Conservation (phyloP, 2,797 vertebrate genomes). For the Thripadectes ignobilis region DNA sequence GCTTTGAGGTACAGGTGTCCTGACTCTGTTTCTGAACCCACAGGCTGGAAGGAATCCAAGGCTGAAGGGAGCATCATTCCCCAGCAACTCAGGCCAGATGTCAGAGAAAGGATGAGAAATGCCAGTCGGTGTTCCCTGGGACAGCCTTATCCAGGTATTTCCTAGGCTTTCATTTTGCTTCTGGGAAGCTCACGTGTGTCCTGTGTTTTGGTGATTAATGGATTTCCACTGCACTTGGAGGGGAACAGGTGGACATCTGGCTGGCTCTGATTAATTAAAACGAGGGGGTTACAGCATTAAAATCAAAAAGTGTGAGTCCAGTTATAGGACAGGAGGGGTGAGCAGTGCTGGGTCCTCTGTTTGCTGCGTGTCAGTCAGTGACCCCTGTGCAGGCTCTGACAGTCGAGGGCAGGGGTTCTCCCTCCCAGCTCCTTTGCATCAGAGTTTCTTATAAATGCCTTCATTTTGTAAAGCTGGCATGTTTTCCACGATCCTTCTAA, state of each 20-base stretch:
- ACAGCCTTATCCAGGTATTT: not conserved
- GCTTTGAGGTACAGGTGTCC: conserved; percentile 45
- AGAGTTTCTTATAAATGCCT: not conserved
- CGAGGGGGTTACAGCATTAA: not conserved
- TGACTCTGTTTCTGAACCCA: not conserved
- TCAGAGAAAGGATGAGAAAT: not conserved
- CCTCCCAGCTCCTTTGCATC: not conserved
- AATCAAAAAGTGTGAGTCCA: not conserved
- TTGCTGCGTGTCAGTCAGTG: not conserved
- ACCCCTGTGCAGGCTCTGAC: not conserved
- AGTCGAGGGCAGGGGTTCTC: not conserved
- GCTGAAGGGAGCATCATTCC: not conserved
- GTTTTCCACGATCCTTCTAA: not conserved
- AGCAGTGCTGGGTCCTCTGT: not conserved
- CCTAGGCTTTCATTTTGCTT: not conserved
- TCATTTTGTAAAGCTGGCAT: not conserved
- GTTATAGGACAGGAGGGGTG: not conserved
- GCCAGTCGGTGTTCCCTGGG: not conserved
- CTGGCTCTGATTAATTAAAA: not conserved
- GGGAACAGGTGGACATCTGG: not conserved
- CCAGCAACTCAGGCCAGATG: not conserved
- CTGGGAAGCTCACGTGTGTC: not conserved
- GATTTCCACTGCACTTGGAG: not conserved
- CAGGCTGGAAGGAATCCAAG: conserved; percentile 14
- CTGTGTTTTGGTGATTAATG: too few species aligned